A percentile compares a stretch with the other conserved stretches of the same genome.
Conservation (phyloP, 2,797 vertebrate genomes). For the Trematomus bernacchii region DNA sequence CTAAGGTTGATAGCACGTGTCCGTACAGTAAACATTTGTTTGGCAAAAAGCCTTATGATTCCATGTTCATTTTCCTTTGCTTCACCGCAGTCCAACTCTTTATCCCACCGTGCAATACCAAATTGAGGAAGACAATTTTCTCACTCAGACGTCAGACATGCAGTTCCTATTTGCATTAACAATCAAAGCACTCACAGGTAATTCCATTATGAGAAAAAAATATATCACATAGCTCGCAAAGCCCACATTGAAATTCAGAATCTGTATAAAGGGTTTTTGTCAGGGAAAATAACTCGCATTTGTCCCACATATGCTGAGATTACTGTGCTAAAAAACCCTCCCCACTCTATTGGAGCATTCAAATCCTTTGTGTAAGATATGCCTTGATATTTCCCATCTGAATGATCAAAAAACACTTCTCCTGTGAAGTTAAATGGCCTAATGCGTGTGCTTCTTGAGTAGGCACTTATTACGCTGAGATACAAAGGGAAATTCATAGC, state of each 20-base stretch:
- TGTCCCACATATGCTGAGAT: constrained; percentile 1
- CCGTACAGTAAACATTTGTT: neutral
- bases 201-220: neutral
- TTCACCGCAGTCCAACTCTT: neutral
- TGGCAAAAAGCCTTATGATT: neutral
- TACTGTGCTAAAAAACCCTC: neutral
- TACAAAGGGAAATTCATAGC: neutral
- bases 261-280: constrained; percentile 10
- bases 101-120: neutral
- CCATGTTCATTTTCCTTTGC: neutral
- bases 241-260: constrained; percentile 1
- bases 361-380: constrained; percentile 4
- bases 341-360: neutral
- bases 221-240: neutral
- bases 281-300: neutral
- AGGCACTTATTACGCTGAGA: neutral
- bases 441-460: neutral
- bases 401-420: neutral
- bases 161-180: neutral
- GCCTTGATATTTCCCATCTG: neutral
- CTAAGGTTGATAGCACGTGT: neutral
- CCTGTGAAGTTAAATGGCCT: constrained; percentile 4
- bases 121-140: neutral
- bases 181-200: constrained; percentile 11
- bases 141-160: neutral